A percentile compares a stretch with the other conserved stretches of the same genome.
phyloP scores from a whole-genome alignment of 1,140 invertebrate species.

The Drosophila kepulauana region DNA sequence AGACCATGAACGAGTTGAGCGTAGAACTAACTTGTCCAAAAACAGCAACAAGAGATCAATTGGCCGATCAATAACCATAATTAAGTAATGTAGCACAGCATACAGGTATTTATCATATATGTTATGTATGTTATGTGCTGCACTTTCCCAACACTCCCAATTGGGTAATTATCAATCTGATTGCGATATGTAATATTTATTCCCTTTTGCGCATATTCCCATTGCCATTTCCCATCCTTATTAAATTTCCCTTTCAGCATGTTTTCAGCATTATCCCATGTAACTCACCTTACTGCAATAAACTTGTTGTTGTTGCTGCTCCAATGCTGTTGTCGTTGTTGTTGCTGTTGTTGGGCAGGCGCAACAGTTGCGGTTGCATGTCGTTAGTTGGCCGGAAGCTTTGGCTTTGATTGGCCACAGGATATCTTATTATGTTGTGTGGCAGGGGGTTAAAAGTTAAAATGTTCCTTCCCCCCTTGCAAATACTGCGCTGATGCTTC shows the following conservation, averaged over 20 bases:
- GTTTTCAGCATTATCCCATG: no score
- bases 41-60: conserved; percentile 7
- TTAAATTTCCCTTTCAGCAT: conserved; percentile 13
- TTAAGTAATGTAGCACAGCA: conserved; percentile 17
- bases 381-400: conserved; percentile 53
- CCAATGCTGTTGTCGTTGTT: conserved; percentile 8
- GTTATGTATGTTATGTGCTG: neutral
- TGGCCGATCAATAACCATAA: conserved; percentile 25
- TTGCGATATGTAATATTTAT: neutral
- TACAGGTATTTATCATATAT: neutral
- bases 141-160: neutral
- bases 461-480: neutral
- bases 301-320: neutral
- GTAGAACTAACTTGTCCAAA: conserved; percentile 19
- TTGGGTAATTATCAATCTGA: conserved; percentile 1
- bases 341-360: conserved; percentile 18
- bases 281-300: conserved; percentile 4
- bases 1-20: conserved; percentile 26
- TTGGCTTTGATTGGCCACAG: conserved; percentile 52
- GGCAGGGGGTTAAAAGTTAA: conserved; percentile 14
- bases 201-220: neutral
- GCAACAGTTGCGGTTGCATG: conserved; percentile 71
- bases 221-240: conserved; percentile 1
- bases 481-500: neutral
- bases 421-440: conserved; percentile 7